phyloP scores from a whole-genome alignment of 2,113 vertebrate species.

The Sylvia atricapilla region DNA sequence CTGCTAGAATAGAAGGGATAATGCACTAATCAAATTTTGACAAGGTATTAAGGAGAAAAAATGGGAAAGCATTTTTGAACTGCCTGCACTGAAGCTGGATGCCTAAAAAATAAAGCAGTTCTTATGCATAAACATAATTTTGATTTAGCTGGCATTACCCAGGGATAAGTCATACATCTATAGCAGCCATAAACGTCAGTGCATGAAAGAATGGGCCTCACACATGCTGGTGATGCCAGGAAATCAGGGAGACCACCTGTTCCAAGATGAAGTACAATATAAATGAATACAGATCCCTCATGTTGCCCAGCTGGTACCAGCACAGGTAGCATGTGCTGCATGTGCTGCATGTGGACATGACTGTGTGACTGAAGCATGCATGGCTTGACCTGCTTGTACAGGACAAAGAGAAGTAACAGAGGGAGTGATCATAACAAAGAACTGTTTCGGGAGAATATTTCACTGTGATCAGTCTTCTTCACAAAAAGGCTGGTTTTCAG shows the following conservation, averaged over 20 bases:
- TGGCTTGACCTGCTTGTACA: not conserved
- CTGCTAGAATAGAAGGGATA: not conserved
- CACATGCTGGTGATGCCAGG: not conserved
- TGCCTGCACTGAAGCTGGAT: not conserved
- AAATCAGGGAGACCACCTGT: not conserved
- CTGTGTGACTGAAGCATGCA: not conserved
- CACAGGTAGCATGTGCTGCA: not conserved
- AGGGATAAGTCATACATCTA: not conserved
- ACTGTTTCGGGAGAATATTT: not conserved
- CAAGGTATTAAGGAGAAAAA: slow-evolving; percentile 18
- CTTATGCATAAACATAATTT: slow-evolving; percentile 5
- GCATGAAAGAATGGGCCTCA: not conserved
- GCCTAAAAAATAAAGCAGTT: slow-evolving; percentile 8
- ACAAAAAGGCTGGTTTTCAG: not conserved
- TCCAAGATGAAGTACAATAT: not conserved
- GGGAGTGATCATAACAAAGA: not conserved
- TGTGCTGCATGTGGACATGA: not conserved
- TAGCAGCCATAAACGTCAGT: not conserved
- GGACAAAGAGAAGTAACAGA: not conserved
- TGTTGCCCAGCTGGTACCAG: not conserved
- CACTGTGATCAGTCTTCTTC: not conserved
- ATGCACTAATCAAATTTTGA: slow-evolving; percentile 15
- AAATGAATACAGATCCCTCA: not conserved
- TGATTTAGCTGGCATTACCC: slow-evolving; percentile 4
- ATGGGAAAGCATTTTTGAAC: not conserved